Conservation (phyloP, 2,888 invertebrate species). For the Heliconius ismenius region DNA sequence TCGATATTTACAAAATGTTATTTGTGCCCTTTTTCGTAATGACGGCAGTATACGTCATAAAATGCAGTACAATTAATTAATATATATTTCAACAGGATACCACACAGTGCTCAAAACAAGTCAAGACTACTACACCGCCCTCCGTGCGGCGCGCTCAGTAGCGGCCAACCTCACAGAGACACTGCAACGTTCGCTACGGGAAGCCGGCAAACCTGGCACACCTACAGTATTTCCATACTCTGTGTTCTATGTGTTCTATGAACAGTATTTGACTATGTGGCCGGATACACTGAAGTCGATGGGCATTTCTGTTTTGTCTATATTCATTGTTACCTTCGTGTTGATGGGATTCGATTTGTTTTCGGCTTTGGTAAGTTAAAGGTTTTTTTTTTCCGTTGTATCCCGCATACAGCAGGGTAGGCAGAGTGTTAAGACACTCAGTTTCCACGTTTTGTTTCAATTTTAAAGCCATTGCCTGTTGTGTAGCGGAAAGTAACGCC, state of each 20-base stretch:
- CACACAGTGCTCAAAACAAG: conserved; percentile 96
- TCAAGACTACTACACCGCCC: conserved; percentile 93
- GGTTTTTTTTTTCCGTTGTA: too few species aligned
- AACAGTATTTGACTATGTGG: conserved; percentile 98
- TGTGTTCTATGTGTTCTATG: conserved; percentile 99
- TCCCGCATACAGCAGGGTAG: background rate
- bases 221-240: conserved; percentile 94
- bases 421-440: too few species aligned
- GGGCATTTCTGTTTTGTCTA: conserved; percentile 93
- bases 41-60: background rate
- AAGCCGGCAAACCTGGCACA: conserved; percentile 65
- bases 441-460: too few species aligned
- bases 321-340: conserved; percentile 95
- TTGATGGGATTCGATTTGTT: conserved; percentile 96
- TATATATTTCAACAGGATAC: conserved; percentile 82
- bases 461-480: too few species aligned
- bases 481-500: too few species aligned
- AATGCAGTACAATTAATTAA: background rate
- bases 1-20: too few species aligned
- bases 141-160: conserved; percentile 91
- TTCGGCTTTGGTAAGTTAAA: conserved; percentile 85
- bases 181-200: conserved; percentile 83
- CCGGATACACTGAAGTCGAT: conserved; percentile 93
- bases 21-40: too few species aligned
- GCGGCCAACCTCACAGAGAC: conserved; percentile 91